phyloP scores from a whole-genome alignment of 2,113 vertebrate genomes.

The Dromaius novaehollandiae region DNA sequence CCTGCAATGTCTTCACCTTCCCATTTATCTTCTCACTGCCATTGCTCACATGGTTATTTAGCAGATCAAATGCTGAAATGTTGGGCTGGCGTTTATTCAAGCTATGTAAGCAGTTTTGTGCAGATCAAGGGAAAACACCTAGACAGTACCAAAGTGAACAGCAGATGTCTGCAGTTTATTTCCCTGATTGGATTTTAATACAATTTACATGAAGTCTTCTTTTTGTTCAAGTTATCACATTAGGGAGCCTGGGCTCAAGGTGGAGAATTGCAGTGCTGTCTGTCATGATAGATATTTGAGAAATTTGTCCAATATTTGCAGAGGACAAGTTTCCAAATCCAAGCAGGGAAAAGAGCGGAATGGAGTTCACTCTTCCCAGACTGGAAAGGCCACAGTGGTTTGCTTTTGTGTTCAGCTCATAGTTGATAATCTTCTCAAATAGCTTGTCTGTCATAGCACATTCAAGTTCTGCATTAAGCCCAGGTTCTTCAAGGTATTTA shows the following conservation, averaged over 20 bases:
- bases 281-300: not conserved
- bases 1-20: constrained; percentile 42
- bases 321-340: not conserved
- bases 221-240: constrained; percentile 61
- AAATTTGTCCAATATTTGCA: not conserved
- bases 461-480: not conserved
- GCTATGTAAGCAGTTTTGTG: constrained; percentile 50
- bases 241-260: constrained; percentile 45
- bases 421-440: not conserved
- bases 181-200: constrained; percentile 68
- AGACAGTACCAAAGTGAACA: constrained; percentile 38
- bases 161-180: constrained; percentile 71
- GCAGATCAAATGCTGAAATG: constrained; percentile 19
- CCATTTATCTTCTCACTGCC: constrained; percentile 30
- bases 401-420: not conserved
- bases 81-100: constrained; percentile 43
- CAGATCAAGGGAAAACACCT: constrained; percentile 52
- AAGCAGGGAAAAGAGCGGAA: not conserved
- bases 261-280: not conserved
- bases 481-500: not conserved
- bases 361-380: not conserved
- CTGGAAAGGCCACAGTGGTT: not conserved
- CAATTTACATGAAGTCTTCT: constrained; percentile 64
- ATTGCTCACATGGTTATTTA: constrained; percentile 49
- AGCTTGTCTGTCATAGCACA: not conserved